Evolutionary conservation across 1,140 invertebrate genomes (phyloP), one percentile per base, ranked within the genome.

Genomic region (Drosophila sturtevanti): DNA sequence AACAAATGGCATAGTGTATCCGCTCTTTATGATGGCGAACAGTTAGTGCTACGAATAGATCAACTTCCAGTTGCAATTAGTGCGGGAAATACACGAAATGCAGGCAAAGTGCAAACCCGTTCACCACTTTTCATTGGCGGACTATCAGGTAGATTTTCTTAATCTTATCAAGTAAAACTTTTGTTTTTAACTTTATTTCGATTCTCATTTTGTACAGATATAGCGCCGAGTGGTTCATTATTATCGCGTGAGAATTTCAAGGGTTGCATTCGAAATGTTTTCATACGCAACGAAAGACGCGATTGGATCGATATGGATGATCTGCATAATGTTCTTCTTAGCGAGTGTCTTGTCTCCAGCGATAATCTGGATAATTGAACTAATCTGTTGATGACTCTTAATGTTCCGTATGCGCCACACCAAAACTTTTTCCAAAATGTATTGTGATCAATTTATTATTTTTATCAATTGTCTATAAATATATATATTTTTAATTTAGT

Each of bases 261-360:
- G 89, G 98, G 98, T 7, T 99, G 98, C 93, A 96, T 99, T 79
- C 93, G 96, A 44, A 97, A 98, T 84, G 94, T 98, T 7, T 94
- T 94, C 61, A 95, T 98, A 61, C 94, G 95, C 66, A 92, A 93
- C 31, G 93, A 94, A 74, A 93, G 93, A 65, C 93, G 94, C 58
- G 96, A 97, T 91, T 98, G 97, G 97, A 95, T 95, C 12, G 95
- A 95, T 70, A 97, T 97, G 96, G 94, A 95, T 60, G 93, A 95
- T 52, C 92, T 97, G 54, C 95, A 97, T 70, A 96, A 97, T 92
- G 95, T 98, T 65, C 94, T 97, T 38, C 93, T 98, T 9, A 96
- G 96, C 93, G 97, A 97, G 18, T 98, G 97, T 92, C 77, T 92
- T 22, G 70, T 91, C 16, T 75, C 82, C 56, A 90, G 68, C 63